Evolutionary conservation across 2,888 invertebrate species (phyloP).

Genomic region (Cerastis leucographa): DNA sequence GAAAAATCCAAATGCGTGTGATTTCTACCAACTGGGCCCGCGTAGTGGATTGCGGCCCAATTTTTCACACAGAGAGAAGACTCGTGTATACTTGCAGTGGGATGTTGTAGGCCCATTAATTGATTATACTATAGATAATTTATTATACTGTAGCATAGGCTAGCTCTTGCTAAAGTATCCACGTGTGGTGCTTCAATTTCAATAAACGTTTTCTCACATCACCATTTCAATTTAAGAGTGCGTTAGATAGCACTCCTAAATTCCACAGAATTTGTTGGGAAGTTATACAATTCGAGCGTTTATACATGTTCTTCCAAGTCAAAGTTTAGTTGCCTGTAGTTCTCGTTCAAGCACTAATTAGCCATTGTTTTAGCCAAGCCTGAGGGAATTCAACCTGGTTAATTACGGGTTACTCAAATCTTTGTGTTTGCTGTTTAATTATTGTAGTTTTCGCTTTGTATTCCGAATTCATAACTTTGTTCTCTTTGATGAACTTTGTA

Average conservation of each 20-base stretch:
- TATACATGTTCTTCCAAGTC: conserved; percentile 12
- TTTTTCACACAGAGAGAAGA: not conserved
- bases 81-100: not conserved
- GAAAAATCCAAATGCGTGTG: not conserved
- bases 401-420: conserved; percentile 48
- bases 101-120: not conserved
- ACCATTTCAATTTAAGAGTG: conserved; percentile 9
- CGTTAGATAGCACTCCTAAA: too few relatives aligned
- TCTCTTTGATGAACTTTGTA: conserved; percentile 23
- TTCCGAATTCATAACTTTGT: conserved; percentile 28
- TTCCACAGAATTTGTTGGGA: conserved; percentile 7
- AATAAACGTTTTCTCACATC: not conserved
- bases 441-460: conserved; percentile 27
- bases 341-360: conserved; percentile 54
- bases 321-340: conserved; percentile 4
- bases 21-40: not conserved
- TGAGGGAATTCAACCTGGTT: conserved; percentile 23
- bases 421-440: conserved; percentile 43
- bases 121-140: not conserved
- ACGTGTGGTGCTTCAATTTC: not conserved
- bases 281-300: conserved; percentile 30
- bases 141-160: not conserved
- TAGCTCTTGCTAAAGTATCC: not conserved
- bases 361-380: conserved; percentile 51
- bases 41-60: not conserved